Conservation (phyloP, 2,797 vertebrate genomes). For the Buphagus erythrorhynchus region DNA sequence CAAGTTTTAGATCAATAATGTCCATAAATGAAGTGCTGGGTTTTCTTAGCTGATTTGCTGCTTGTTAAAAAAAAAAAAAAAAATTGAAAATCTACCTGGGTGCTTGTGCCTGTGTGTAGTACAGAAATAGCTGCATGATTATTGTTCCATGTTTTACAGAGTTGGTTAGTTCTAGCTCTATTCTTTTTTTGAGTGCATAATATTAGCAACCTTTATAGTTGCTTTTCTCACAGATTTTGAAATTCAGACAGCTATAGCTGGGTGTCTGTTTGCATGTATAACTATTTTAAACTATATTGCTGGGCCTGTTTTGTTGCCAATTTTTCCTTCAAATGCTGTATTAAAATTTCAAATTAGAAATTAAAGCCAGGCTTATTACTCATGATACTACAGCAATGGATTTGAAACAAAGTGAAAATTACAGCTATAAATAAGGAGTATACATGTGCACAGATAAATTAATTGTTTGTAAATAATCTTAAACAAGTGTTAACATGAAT, state of each 20-base stretch:
- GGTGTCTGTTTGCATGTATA: background rate
- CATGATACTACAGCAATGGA: background rate
- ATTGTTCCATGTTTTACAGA: background rate
- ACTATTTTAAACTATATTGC: background rate
- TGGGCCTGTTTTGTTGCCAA: background rate
- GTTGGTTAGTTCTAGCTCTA: background rate
- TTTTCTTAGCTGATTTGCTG: background rate
- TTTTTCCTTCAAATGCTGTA: background rate
- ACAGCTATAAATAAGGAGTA: background rate
- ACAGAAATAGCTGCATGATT: background rate
- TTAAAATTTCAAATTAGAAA: background rate
- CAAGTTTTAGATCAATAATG: constrained; percentile 56
- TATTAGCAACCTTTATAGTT: background rate
- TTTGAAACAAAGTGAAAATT: background rate
- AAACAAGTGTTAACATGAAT: background rate
- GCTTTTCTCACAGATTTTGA: background rate
- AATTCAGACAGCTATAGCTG: background rate
- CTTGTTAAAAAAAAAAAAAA: background rate
- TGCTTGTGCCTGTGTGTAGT: background rate
- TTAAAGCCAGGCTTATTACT: background rate
- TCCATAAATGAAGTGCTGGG: background rate
- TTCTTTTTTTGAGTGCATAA: background rate
- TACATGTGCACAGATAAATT: background rate
- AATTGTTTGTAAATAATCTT: background rate
- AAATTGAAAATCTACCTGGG: background rate